phyloP scores from a whole-genome alignment of 1,140 invertebrate genomes.

The Diabrotica virgifera region DNA sequence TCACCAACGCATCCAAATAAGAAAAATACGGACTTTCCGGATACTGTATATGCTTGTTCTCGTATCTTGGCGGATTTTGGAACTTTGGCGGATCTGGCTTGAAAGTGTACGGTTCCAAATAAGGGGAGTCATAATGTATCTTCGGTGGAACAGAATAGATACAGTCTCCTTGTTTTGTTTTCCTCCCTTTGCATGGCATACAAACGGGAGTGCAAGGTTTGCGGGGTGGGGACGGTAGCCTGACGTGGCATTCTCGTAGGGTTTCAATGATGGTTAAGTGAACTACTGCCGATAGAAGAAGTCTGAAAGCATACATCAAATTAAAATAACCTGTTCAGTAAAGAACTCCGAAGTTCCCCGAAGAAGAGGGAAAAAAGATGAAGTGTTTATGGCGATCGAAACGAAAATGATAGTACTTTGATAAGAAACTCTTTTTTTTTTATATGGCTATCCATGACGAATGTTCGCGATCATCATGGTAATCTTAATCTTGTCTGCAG shows the following conservation, averaged over 20 bases:
- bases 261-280: conserved; percentile 41
- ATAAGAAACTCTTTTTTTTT: too few species aligned
- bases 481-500: too few species aligned
- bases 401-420: too few species aligned
- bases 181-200: background rate
- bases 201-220: background rate
- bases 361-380: too few species aligned
- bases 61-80: conserved; percentile 34
- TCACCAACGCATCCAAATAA: conserved; percentile 28
- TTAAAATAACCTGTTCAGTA: too few species aligned
- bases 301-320: conserved; percentile 17
- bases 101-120: conserved; percentile 37
- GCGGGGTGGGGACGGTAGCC: conserved; percentile 44
- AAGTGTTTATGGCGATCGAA: too few species aligned
- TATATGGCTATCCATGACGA: too few species aligned
- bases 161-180: background rate
- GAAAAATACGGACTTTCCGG: conserved; percentile 43
- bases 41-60: conserved; percentile 37
- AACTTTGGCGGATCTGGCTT: conserved; percentile 28
- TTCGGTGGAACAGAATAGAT: background rate
- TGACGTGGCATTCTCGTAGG: conserved; percentile 41
- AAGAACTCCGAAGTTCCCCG: too few species aligned
- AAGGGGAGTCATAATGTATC: conserved; percentile 32
- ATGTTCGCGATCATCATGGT: too few species aligned
- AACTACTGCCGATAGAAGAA: conserved; percentile 40